Percentiles rank a stretch among this genome's conserved stretches.
Evolutionary conservation across 1,140 invertebrate genomes (phyloP).

Genomic region (Leucophenga varia): DNA sequence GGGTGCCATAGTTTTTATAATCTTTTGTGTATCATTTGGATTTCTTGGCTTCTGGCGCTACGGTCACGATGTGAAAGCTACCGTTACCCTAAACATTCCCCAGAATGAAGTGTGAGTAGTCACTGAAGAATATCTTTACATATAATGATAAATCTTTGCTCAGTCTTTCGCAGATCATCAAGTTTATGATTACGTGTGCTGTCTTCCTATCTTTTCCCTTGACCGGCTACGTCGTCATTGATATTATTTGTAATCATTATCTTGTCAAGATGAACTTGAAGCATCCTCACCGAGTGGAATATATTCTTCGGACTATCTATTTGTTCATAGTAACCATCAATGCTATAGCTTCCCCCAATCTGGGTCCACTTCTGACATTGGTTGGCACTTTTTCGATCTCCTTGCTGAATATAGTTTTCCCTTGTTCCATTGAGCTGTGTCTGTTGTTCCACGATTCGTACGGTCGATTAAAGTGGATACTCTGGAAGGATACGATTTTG

Average conservation of each 20-base stretch:
- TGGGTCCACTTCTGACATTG: slow-evolving; percentile 25
- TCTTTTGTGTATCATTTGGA: no score
- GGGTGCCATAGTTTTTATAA: no score
- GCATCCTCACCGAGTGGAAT: slow-evolving; percentile 11
- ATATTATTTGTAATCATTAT: no score
- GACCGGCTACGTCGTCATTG: no score
- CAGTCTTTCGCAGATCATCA: no score
- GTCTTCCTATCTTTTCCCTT: no score
- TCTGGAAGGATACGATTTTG: slow-evolving; percentile 19
- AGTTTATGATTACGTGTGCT: no score
- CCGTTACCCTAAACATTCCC: no score
- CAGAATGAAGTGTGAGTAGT: no score
- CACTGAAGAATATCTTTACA: neutral
- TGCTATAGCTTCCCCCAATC: slow-evolving; percentile 22
- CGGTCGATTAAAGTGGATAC: slow-evolving; percentile 19
- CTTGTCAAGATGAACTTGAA: neutral
- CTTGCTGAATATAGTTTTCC: slow-evolving; percentile 27
- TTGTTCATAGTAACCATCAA: slow-evolving; percentile 11
- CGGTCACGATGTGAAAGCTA: no score
- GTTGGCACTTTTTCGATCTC: slow-evolving; percentile 29
- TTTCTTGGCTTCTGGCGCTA: no score
- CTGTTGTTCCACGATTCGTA: slow-evolving; percentile 18
- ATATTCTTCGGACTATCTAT: neutral
- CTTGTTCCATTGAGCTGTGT: slow-evolving; percentile 23
- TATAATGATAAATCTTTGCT: no score